Evolutionary conservation across 2,888 invertebrate genomes (phyloP), one percentile per base, ranked within the genome.

Genomic region (Pedicia rivosa): DNA sequence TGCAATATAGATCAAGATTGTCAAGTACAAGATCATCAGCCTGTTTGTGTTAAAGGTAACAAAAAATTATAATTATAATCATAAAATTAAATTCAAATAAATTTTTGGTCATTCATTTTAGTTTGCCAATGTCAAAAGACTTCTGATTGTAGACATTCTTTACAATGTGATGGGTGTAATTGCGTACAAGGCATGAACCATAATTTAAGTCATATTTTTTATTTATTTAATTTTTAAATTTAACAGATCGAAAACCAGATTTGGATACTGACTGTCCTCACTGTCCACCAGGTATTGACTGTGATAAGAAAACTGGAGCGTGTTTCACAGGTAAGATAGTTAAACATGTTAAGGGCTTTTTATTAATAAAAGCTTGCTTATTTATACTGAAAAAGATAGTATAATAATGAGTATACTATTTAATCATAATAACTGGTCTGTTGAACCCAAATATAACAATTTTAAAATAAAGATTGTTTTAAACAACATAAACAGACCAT

Each of bases 251-350:
- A 25, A 46, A 46, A 35, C 47, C 45, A 30, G 42, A 41, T 17
- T 25, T 40, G 12, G 14, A 17, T 10, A 59, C 62, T 30, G 76
- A 73, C 46, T 81, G 81, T 54, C 73, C 71, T 44, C 80, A 84
- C 49, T 86, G 86, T 54, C 77, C 81, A 38, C 74, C 78, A 24
- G 86, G 83, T 43, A 71, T 75, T 33, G 67, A 70, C 22, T 87
- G 86, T 51, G 79, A 86, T 57, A 77, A 78, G 15, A 68, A 74
- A 38, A 82, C 82, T 4, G 82, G 83, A 17, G 81, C 78, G 44
- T 87, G 86, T 60, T 74, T 80, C 55, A 77, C 78, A 73, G 83
- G 86, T 86, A 73, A 70, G 74, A 57, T 41, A 41, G n/a, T n/a
- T n/a, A n/a, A n/a, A n/a, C n/a, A n/a, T n/a, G n/a, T n/a, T n/a